A percentile compares a stretch with the other conserved stretches of the same genome.
These are phyloP conservation scores for Antheraea yamamai DNA, from an alignment of 2,888 invertebrate species.

Conservation along the genomic window DNA sequence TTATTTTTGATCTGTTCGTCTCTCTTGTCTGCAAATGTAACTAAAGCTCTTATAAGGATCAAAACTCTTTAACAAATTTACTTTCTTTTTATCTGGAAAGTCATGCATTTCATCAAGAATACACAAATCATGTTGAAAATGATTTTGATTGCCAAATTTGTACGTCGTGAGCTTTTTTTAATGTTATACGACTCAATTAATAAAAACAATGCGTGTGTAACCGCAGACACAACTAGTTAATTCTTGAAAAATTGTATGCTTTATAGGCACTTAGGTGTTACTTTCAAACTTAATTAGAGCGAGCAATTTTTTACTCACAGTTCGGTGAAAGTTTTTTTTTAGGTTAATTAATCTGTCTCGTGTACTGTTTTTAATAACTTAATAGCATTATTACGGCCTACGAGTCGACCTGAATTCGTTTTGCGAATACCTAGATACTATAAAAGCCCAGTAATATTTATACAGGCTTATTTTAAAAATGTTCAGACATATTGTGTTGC, in stretches of 20 bases:
- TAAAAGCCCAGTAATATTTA: neutral
- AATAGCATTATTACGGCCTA: neutral
- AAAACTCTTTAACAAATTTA: too few relatives aligned
- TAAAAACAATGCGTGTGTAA: too few relatives aligned
- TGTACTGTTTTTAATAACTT: constrained; percentile 5
- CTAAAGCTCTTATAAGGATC: too few relatives aligned
- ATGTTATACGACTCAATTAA: too few relatives aligned
- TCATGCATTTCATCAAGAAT: too few relatives aligned
- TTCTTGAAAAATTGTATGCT: neutral
- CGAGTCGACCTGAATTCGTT: neutral
- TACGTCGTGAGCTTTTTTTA: too few relatives aligned
- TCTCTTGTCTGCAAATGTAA: too few relatives aligned
- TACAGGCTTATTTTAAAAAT: neutral
- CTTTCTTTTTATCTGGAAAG: too few relatives aligned
- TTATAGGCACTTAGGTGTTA: neutral
- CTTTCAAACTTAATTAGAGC: constrained; percentile 2
- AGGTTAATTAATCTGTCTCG: neutral
- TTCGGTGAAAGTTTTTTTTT: constrained; percentile 2
- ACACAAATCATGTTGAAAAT: too few relatives aligned
- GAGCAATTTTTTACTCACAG: neutral
- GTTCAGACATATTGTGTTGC: too few relatives aligned
- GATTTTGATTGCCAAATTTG: too few relatives aligned
- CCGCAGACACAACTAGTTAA: neutral
- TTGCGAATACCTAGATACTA: neutral
- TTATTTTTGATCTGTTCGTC: too few relatives aligned